Evolutionary conservation across 2,888 invertebrate species (phyloP), one percentile per base, ranked within the genome.

Genomic region (Eristalis arbustorum): DNA sequence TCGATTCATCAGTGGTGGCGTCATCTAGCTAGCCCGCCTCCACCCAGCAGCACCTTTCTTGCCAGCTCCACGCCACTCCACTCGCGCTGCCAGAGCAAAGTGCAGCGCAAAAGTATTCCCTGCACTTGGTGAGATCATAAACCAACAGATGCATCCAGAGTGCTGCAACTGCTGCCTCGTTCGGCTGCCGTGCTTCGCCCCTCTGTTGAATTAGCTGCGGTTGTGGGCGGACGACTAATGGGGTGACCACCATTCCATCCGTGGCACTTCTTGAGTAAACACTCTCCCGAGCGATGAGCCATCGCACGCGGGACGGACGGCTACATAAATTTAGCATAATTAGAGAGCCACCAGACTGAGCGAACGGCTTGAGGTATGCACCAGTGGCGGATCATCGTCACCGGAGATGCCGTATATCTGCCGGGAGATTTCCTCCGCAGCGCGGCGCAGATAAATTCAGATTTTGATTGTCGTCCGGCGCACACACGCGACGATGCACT

Each of bases 291-390:
- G 71, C 66, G 75, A 67, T 25, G 66, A 14, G 25, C 13, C 22
- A 31, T 37, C 68, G 61, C 25, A 66, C 1, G 40, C 3, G 49
- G 31, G 4, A 34, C 28, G 74, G 57, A 28, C 63, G 71, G 88
- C 88, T 85, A 88, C 88, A 89, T 88, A 89, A 89, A 89, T 89
- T 90, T 88, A 88, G 89, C 89, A 90, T 90, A 90, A 90, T 90
- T 89, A 90, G 89, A 88, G 89, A 90, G 89, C 89, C 89, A 90
- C 89, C 89, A 89, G 84, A 88, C 88, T 89, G 88, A 89, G 78
- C 72, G 76, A 74, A 78, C 75, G 67, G 75, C 49, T 67, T 56
- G 71, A 80, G 73, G 68, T 81, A 75, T 73, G 62, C 78, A 64
- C 61, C 61, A 49, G 68, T 71, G 63, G 59, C 77, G n/a, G n/a